These are phyloP conservation scores for Peromyscus attwateri DNA, from an alignment of 2,797 vertebrate genomes.

Conservation along the genomic window DNA sequence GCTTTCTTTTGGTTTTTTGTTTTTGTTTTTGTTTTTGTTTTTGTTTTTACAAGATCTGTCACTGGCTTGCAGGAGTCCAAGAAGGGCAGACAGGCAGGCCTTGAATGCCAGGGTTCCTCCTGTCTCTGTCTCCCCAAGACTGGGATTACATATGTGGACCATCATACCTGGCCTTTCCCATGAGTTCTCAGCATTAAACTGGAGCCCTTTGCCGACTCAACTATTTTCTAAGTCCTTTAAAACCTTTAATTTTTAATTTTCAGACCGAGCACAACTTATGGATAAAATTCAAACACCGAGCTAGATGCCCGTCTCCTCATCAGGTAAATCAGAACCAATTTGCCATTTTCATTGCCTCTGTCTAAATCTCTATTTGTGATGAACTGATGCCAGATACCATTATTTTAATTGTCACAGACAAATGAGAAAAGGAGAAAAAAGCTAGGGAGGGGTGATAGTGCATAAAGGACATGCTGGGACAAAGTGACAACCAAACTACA, in stretches of 20 bases:
- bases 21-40: background rate
- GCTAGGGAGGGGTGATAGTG: background rate
- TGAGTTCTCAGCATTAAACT: background rate
- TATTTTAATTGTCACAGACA: conserved; percentile 14
- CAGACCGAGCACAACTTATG: background rate
- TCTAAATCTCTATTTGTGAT: conserved; percentile 7
- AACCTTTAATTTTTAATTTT: conserved; percentile 21
- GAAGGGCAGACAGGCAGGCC: background rate
- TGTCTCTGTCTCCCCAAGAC: background rate
- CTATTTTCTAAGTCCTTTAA: background rate
- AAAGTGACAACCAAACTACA: conserved; percentile 7
- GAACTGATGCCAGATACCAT: conserved; percentile 26
- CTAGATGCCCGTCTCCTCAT: background rate
- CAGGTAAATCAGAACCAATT: conserved; percentile 13
- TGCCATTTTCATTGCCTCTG: background rate
- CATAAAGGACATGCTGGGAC: background rate
- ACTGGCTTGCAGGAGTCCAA: background rate
- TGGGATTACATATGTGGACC: background rate
- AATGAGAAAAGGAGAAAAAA: background rate
- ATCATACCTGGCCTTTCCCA: background rate
- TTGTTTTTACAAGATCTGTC: background rate
- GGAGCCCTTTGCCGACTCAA: background rate
- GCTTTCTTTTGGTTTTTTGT: background rate
- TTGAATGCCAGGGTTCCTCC: background rate
- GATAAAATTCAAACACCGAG: conserved; percentile 32